Percentiles rank a stretch among this genome's conserved stretches.
Evolutionary conservation across 2,888 invertebrate genomes (phyloP).

Genomic region (Hypolimnas misippus): DNA sequence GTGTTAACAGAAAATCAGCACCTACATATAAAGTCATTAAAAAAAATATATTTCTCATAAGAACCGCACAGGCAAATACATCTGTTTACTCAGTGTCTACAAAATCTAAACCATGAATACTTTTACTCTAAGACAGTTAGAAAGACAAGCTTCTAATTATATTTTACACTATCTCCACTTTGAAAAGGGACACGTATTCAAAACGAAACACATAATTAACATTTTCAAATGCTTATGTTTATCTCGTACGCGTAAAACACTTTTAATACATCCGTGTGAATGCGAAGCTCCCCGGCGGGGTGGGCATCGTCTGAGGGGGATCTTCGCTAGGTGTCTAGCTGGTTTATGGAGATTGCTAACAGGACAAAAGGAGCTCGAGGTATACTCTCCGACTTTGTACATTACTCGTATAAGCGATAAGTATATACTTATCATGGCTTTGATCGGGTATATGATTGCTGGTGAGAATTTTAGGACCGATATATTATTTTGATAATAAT

Average conservation of each 20-base stretch:
- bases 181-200: background rate
- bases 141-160: too few relatives aligned
- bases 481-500: background rate
- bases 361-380: conserved; percentile 68
- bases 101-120: conserved; percentile 1
- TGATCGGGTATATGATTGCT: conserved; percentile 21
- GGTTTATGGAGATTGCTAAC: conserved; percentile 83
- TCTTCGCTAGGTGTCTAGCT: conserved; percentile 47
- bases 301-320: conserved; percentile 58
- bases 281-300: conserved; percentile 12
- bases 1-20: too few relatives aligned
- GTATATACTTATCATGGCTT: conserved; percentile 17
- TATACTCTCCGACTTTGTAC: conserved; percentile 65
- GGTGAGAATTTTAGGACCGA: background rate
- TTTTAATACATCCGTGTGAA: conserved; percentile 19
- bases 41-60: too few relatives aligned
- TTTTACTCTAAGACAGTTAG: background rate
- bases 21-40: too few relatives aligned
- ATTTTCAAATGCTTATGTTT: conserved; percentile 3
- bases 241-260: background rate
- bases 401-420: too few relatives aligned
- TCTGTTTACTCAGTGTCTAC: background rate
- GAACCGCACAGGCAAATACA: too few relatives aligned
- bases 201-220: background rate
- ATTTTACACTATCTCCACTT: background rate